Conservation (phyloP, 2,888 invertebrate genomes). For the Eledona agricola region DNA sequence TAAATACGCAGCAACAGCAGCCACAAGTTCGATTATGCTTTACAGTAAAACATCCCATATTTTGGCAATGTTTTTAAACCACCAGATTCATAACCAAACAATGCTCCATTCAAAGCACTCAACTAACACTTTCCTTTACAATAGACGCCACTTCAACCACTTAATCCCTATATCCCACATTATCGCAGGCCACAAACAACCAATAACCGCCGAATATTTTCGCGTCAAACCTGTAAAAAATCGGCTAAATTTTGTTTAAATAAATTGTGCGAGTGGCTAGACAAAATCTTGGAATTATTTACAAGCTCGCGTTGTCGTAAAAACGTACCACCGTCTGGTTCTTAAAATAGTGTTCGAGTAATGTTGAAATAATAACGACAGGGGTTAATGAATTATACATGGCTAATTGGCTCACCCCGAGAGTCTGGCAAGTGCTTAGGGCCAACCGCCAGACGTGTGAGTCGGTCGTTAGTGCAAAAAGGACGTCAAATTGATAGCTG, state of each 20-base stretch:
- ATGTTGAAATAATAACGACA: constrained; percentile 35
- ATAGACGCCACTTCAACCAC: constrained; percentile 4
- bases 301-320: constrained; percentile 33
- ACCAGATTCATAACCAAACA: constrained; percentile 3
- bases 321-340: constrained; percentile 17
- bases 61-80: constrained; percentile 3
- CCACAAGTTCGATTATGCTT: too few relatives aligned
- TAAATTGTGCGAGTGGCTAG: too few relatives aligned
- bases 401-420: constrained; percentile 48
- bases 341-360: constrained; percentile 32
- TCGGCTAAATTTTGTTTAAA: too few relatives aligned
- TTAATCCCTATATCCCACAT: constrained; percentile 3
- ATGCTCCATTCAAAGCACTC: neutral
- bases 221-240: too few relatives aligned
- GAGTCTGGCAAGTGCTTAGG: constrained; percentile 8
- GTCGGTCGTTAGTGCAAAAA: constrained; percentile 52
- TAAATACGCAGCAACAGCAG: too few relatives aligned
- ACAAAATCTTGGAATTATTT: too few relatives aligned
- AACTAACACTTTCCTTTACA: constrained; percentile 1
- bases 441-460: constrained; percentile 37
- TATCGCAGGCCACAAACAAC: neutral
- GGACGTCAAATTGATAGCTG: constrained; percentile 57
- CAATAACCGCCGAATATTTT: too few relatives aligned
- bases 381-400: constrained; percentile 52
- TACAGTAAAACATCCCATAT: too few relatives aligned